These are phyloP conservation scores for Gymnobelideus leadbeateri DNA, from an alignment of 2,113 vertebrate species.

Conservation along the genomic window DNA sequence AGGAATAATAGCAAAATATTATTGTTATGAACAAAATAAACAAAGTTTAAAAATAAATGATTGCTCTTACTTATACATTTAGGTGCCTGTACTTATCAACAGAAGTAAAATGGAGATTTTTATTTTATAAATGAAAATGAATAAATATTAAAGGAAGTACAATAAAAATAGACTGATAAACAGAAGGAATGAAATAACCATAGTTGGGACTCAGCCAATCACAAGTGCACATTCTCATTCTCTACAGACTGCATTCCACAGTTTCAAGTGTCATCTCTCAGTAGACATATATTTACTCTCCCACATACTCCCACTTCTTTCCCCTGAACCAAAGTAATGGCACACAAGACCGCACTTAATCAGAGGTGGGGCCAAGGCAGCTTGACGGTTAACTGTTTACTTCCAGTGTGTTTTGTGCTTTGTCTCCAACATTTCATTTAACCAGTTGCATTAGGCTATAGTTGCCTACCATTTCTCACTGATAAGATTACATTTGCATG, in stretches of 20 bases:
- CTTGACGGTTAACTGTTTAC: not conserved
- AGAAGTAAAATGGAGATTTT: not conserved
- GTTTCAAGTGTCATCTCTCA: not conserved
- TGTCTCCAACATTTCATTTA: too few species aligned
- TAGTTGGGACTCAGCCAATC: not conserved
- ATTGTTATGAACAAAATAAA: not conserved
- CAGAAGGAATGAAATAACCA: constrained; percentile 52
- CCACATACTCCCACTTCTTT: constrained; percentile 6
- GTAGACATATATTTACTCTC: constrained; percentile 39
- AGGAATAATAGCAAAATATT: not conserved
- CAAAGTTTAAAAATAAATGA: not conserved
- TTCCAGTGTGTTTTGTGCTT: not conserved
- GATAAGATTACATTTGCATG: too few species aligned
- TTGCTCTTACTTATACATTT: not conserved
- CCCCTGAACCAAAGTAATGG: not conserved
- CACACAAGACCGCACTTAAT: not conserved
- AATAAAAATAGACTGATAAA: constrained; percentile 22
- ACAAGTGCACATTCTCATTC: constrained; percentile 47
- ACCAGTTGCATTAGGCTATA: not conserved
- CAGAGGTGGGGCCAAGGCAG: not conserved
- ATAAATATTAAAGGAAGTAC: not conserved
- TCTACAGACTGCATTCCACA: constrained; percentile 73
- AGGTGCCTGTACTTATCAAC: not conserved
- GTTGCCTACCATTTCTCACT: too few species aligned
- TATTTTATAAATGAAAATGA: not conserved